Evolutionary conservation across 2,888 invertebrate species (phyloP), one percentile per base, ranked within the genome.

Genomic region (Oscheius sp.): DNA sequence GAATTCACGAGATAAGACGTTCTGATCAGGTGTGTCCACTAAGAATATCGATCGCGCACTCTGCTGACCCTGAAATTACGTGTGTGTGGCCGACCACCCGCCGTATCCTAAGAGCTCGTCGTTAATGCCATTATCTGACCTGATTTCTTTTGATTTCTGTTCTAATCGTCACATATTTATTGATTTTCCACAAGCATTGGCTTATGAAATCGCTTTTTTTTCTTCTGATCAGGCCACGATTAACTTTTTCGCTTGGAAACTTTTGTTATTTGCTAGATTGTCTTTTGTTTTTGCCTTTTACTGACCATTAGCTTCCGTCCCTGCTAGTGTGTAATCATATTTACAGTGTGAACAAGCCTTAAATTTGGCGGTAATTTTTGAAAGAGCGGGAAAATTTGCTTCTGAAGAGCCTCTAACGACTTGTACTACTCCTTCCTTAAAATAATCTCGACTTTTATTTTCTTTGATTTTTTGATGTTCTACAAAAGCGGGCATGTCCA

Each of bases 1-100:
- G 35, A 35, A 43, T 61, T 43, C 61, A 23, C 18, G 12, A 61
- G 61, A 61, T 61, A 61, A 61, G 61, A 61, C 43, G 21, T n/a
- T 18, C 61, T 25, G 45, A 43, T 43, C 41, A 61, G 18, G 13
- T n/a, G 61, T 21, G 61, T 21, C 45, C 41, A 41, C 41, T 41
- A 27, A 12, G 52, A 52, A 27, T 66, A 66, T 66, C 35, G 66
- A 66, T 66, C 29, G 49, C 13, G 55, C 46, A 46, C 64, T 52
- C 25, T 27, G 16, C 52, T 66, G 66, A 66, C 66, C 66, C 66
- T 66, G 66, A 52, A 66, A 52, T 66, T 52, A 52, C 49, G 25
- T 66, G 27, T 49, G 66, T n/a, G n/a, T n/a, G n/a, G n/a, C n/a
- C n/a, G 18, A 9, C 52, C 29, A 18, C 66, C 49, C 49, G 49